Evolutionary conservation across 2,888 invertebrate species (phyloP), one percentile per base, ranked within the genome.

Genomic region (Microchrysa polita): DNA sequence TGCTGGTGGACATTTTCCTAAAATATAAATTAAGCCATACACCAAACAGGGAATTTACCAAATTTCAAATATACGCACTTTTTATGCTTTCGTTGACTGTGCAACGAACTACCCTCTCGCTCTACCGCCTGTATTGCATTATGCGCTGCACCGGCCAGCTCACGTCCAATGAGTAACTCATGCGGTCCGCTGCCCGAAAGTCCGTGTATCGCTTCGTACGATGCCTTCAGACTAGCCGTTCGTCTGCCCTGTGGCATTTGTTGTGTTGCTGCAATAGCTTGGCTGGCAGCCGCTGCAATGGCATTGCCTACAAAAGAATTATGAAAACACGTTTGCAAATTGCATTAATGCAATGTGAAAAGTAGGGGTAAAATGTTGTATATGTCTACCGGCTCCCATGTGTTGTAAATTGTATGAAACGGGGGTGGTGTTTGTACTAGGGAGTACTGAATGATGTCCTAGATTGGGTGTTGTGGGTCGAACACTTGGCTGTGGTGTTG

Each of bases 251-350:
- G 96, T 81, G 94, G 94, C 94, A 97, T 95, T 90, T 94, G 94
- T 80, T 97, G 97, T 1, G 98, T 97, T 0, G 96, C 96, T 5
- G 95, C 96, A 76, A 98, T 97, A 0, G 97, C 97, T 83, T 97
- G 96, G 22, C 96, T 96, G 0, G 97, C 97, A 0, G 97, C 97
- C 0, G 94, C 95, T 0, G 95, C 96, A 73, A 97, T 95, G 0
- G 96, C 95, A 80, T 93, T 93, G 73, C 92, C 89, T 74, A 16
- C n/a, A 22, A 20, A 59, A 53, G 14, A 44, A 48, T 5, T 5
- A n/a, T 48, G 5, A 48, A 48, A 7, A 34, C 7, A 34, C n/a
- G n/a, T n/a, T 34, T 34, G 2, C 27, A 1, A 59, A n/a, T 48
- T 48, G 48, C 12, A 4, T 48, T 48, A 48, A 48, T 48, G 12